Percentiles rank a stretch among this genome's conserved stretches.
These are phyloP conservation scores for Gastrophryne carolinensis DNA, from an alignment of 2,797 vertebrate genomes.

Conservation along the genomic window DNA sequence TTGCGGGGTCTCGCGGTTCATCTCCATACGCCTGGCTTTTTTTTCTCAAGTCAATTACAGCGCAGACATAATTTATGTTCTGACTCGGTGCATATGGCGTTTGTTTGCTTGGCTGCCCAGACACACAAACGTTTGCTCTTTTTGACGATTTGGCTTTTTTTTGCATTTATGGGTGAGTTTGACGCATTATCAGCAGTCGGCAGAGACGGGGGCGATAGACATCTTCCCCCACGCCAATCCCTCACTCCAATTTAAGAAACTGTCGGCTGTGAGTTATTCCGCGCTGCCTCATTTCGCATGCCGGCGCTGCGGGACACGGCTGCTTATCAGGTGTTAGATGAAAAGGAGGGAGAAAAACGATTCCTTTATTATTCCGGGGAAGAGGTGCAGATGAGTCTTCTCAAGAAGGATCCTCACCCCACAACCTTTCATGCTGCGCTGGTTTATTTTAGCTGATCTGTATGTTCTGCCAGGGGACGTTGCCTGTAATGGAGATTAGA, in stretches of 20 bases:
- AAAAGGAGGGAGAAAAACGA: constrained; percentile 19
- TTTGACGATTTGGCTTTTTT: constrained; percentile 17
- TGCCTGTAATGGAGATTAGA: neutral
- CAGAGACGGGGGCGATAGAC: constrained; percentile 10
- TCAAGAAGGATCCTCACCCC: neutral
- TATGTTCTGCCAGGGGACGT: neutral
- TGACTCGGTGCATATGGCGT: neutral
- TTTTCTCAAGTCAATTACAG: constrained; percentile 15
- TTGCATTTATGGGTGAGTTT: constrained; percentile 1
- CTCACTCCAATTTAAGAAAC: constrained; percentile 16
- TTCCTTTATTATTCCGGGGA: constrained; percentile 11
- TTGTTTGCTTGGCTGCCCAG: neutral
- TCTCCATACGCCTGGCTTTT: neutral
- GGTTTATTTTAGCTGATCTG: neutral
- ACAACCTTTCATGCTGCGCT: neutral
- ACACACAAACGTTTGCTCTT: constrained; percentile 31
- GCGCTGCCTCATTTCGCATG: neutral
- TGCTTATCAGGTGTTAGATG: constrained; percentile 29
- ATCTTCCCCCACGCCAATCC: neutral
- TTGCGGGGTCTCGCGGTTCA: neutral
- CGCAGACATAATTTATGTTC: neutral
- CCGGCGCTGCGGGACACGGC: neutral
- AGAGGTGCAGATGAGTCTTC: neutral
- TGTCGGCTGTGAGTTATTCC: constrained; percentile 8
- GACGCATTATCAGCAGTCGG: constrained; percentile 11